Evolutionary conservation across 64 coral and sea anemone species (phyloP).

Genomic region (Pocillopora verrucosa): DNA sequence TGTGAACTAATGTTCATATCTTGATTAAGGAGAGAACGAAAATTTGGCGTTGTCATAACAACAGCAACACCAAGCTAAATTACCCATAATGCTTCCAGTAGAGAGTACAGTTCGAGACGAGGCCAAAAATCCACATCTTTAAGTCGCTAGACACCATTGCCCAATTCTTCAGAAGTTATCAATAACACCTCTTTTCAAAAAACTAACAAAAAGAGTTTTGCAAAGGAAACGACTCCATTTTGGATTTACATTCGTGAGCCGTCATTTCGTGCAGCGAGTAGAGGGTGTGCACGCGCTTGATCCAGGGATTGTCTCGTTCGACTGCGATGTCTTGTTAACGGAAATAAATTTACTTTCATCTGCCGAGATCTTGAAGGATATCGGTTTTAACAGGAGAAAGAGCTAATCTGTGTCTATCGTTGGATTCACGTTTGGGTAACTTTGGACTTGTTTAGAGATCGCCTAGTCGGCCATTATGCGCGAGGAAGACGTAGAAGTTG

Average conservation of each 20-base stretch:
- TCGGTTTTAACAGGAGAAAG: background rate
- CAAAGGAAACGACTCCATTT: background rate
- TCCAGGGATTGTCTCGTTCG: background rate
- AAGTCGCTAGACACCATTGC: background rate
- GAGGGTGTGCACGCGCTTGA: background rate
- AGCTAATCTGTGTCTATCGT: background rate
- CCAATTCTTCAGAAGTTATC: background rate
- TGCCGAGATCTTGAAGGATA: background rate
- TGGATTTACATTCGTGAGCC: background rate
- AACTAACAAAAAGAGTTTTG: background rate
- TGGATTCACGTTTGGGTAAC: background rate
- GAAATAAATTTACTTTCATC: background rate
- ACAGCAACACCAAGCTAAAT: background rate
- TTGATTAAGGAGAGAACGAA: background rate
- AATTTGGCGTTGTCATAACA: slow-evolving; percentile 15
- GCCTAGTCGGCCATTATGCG: slow-evolving; percentile 49
- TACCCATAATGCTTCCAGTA: slow-evolving; percentile 17
- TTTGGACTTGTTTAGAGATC: background rate
- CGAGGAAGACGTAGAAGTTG: slow-evolving; percentile 98
- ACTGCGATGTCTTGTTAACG: background rate
- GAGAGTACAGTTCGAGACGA: background rate
- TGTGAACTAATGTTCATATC: background rate
- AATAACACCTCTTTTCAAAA: background rate
- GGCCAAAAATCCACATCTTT: slow-evolving; percentile 3
- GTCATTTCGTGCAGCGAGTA: background rate